Conservation (phyloP, 2,113 vertebrate genomes). For the Perccottus glenii region DNA sequence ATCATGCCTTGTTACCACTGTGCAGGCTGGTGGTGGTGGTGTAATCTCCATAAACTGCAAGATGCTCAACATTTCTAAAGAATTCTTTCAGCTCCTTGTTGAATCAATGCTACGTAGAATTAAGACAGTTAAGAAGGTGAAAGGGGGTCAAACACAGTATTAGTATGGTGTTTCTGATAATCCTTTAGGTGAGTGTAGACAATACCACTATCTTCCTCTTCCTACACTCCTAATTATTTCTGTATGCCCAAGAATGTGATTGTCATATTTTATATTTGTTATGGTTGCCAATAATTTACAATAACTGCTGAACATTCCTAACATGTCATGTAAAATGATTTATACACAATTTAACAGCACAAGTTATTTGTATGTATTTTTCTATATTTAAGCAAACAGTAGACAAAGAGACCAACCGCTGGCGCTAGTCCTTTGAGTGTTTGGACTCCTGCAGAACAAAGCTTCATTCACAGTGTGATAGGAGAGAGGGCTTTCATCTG, state of each 20-base stretch:
- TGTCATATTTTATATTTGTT: background rate
- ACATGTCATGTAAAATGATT: background rate
- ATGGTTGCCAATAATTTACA: slow-evolving; percentile 1
- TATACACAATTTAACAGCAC: background rate
- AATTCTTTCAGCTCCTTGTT: too few relatives aligned
- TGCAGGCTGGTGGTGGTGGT: too few relatives aligned
- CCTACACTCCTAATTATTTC: background rate
- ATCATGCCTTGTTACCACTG: too few relatives aligned
- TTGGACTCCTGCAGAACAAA: slow-evolving; percentile 66
- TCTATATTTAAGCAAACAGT: slow-evolving; percentile 43
- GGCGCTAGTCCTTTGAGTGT: slow-evolving; percentile 58
- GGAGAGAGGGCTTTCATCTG: slow-evolving; percentile 73
- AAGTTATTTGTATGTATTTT: slow-evolving; percentile 35
- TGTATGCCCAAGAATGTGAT: too few relatives aligned
- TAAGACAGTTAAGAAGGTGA: too few relatives aligned
- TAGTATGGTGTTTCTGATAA: too few relatives aligned
- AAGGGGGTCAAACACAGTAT: too few relatives aligned
- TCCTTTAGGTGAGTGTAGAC: too few relatives aligned
- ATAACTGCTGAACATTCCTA: too few relatives aligned
- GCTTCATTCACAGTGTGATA: slow-evolving; percentile 62
- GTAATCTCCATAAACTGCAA: too few relatives aligned
- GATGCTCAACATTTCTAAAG: too few relatives aligned
- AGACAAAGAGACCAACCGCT: slow-evolving; percentile 61
- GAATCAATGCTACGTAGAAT: too few relatives aligned
- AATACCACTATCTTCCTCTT: background rate